A percentile compares a stretch with the other conserved stretches of the same genome.
phyloP scores from a whole-genome alignment of 2,113 vertebrate species.

The Pedionomus torquatus region DNA sequence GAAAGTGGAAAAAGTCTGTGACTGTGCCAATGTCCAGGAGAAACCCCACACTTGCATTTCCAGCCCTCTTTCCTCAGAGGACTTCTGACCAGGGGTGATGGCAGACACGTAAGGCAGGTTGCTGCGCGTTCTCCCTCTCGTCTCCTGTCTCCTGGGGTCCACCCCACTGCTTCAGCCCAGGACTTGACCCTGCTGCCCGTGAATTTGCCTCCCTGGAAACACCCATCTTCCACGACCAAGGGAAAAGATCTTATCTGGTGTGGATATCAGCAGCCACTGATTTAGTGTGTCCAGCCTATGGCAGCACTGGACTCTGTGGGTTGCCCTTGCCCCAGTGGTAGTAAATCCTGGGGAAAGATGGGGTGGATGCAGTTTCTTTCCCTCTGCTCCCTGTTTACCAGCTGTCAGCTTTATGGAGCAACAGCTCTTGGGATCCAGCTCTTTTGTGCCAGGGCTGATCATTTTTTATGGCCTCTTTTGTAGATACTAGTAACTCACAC shows the following conservation, averaged over 20 bases:
- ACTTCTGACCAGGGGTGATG: neutral
- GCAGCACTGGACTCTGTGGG: neutral
- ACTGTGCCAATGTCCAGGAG: neutral
- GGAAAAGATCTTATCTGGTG: neutral
- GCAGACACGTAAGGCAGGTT: accelerated
- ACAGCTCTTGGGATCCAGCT: neutral
- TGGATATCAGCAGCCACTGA: neutral
- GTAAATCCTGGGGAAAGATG: neutral
- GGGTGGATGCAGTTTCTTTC: neutral
- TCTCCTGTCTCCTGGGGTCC: neutral
- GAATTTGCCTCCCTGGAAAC: neutral
- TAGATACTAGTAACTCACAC: neutral
- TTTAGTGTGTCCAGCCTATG: neutral
- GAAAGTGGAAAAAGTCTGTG: neutral
- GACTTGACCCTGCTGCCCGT: accelerated
- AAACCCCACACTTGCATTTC: accelerated
- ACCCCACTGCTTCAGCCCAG: neutral
- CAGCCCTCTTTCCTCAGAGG: neutral
- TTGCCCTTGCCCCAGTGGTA: neutral
- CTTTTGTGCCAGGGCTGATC: neutral
- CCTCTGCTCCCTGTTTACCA: neutral
- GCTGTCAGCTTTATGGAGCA: neutral
- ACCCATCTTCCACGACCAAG: neutral
- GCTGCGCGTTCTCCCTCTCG: neutral
- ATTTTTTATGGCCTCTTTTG: neutral